phyloP scores from a whole-genome alignment of 1,140 invertebrate genomes.

The Brachionus koreanus region DNA sequence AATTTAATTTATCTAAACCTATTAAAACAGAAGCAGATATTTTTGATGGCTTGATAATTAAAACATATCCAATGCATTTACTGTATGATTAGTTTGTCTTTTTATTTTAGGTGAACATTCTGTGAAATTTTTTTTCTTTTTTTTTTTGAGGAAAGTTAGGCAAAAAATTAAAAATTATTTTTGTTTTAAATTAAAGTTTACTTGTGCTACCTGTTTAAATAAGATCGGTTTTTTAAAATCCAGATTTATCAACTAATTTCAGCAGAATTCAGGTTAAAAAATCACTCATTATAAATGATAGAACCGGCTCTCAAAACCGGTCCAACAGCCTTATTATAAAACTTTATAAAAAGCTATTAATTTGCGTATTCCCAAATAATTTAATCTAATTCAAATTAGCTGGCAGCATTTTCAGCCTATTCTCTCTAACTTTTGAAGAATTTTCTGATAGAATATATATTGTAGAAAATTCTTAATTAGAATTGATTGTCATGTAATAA shows the following conservation, averaged over 20 bases:
- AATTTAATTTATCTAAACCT: no score
- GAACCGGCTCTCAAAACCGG: neutral
- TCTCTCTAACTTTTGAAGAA: neutral
- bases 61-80: no score
- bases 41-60: no score
- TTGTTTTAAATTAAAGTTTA: neutral
- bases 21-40: no score
- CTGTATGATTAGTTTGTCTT: no score
- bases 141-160: neutral
- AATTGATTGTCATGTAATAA: neutral
- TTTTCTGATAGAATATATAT: neutral
- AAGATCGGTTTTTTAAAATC: neutral
- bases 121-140: neutral
- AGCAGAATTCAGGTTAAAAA: neutral
- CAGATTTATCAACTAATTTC: neutral
- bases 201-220: neutral
- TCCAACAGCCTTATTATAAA: neutral
- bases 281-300: neutral
- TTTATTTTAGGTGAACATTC: no score
- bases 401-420: neutral
- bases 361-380: neutral
- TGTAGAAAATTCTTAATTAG: neutral
- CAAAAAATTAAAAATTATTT: neutral
- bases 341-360: slow-evolving; percentile 1
- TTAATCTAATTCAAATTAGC: neutral